These are phyloP conservation scores for Etheostoma perlongum DNA, from an alignment of 2,797 vertebrate species.

Conservation along the genomic window DNA sequence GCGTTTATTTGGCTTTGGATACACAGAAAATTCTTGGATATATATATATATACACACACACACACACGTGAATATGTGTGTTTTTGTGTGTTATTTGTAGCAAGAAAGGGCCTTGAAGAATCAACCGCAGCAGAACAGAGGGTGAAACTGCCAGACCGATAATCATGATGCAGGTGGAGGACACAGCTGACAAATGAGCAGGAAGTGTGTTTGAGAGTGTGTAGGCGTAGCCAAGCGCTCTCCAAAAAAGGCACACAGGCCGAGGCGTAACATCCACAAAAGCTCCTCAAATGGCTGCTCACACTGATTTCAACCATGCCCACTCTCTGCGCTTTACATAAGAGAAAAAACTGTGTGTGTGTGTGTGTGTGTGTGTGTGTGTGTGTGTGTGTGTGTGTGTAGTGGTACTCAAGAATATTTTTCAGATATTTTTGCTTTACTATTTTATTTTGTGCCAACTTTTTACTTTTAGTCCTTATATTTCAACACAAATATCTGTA, in stretches of 20 bases:
- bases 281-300: conserved; percentile 75
- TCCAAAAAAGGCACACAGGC: conserved; percentile 63
- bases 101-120: conserved; percentile 27
- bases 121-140: conserved; percentile 31
- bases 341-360: conserved; percentile 46
- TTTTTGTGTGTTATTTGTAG: conserved; percentile 8
- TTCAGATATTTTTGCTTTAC: too few relatives aligned
- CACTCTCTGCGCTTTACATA: conserved; percentile 81
- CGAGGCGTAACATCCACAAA: conserved; percentile 65
- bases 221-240: conserved; percentile 69
- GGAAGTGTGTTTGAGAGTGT: conserved; percentile 63
- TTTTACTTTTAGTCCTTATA: too few relatives aligned
- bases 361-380: conserved; percentile 15
- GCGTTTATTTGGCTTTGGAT: not conserved
- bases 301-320: conserved; percentile 69
- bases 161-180: conserved; percentile 63
- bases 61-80: not conserved
- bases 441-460: too few relatives aligned
- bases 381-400: conserved; percentile 16
- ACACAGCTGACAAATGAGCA: conserved; percentile 73
- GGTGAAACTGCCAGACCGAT: conserved; percentile 29
- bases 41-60: too few relatives aligned
- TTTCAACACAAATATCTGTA: too few relatives aligned
- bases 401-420: too few relatives aligned
- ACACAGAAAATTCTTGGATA: not conserved